Evolutionary conservation across 2,797 vertebrate genomes (phyloP).

Genomic region (Pseudopleuronectes americanus): DNA sequence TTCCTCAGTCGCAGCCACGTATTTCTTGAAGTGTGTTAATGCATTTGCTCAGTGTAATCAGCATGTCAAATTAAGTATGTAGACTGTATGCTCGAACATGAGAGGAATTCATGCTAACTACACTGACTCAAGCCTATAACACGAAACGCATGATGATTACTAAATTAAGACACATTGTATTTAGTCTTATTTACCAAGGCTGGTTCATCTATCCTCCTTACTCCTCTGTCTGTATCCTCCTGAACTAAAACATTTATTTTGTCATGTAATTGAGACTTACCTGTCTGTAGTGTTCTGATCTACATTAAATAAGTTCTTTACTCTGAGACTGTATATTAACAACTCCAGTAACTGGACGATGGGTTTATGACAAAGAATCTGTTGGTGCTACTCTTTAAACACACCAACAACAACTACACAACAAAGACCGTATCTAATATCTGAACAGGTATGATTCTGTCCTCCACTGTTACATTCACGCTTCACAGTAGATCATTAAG

Average conservation of each 20-base stretch:
- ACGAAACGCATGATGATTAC: conserved; percentile 23
- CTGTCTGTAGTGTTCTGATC: not conserved
- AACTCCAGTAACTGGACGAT: not conserved
- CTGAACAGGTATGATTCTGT: not conserved
- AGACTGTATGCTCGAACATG: conserved; percentile 32
- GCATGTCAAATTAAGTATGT: conserved; percentile 38
- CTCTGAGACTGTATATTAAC: no score
- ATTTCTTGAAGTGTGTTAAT: conserved; percentile 36
- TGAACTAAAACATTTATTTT: not conserved
- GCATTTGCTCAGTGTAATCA: conserved; percentile 42
- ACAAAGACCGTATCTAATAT: no score
- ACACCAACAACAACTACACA: no score
- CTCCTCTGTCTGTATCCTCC: no score
- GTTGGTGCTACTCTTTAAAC: no score
- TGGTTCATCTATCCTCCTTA: no score
- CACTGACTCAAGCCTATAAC: not conserved
- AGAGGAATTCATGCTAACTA: conserved; percentile 28
- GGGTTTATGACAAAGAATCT: not conserved
- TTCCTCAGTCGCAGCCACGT: conserved; percentile 25
- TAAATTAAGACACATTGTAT: not conserved
- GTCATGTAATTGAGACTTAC: not conserved
- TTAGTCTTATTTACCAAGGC: not conserved
- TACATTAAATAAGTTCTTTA: not conserved
- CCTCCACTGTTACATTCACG: not conserved
- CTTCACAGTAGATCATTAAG: no score